These are phyloP conservation scores for Myotis findleyi DNA, from an alignment of 2,797 vertebrate genomes.

Conservation along the genomic window DNA sequence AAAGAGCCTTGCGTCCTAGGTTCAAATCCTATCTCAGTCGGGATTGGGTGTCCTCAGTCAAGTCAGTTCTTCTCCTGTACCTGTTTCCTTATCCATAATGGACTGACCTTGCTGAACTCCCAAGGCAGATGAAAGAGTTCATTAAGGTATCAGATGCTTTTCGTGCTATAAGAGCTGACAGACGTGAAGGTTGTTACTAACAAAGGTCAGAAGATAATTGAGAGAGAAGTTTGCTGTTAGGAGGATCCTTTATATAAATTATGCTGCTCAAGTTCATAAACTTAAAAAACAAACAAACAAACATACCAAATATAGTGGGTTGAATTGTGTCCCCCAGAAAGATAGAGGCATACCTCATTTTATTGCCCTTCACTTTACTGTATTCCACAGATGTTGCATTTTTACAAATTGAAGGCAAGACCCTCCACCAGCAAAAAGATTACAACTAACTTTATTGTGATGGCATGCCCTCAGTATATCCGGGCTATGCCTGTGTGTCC, in stretches of 20 bases:
- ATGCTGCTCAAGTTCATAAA: conserved; percentile 28
- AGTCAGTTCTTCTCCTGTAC: neutral
- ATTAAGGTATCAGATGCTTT: conserved; percentile 8
- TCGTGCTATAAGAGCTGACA: neutral
- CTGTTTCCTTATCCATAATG: neutral
- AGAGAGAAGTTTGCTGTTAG: neutral
- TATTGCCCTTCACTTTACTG: neutral
- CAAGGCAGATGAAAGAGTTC: neutral
- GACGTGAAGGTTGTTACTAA: neutral
- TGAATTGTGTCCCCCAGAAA: neutral
- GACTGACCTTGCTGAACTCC: neutral
- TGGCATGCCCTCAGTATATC: neutral
- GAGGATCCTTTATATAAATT: conserved; percentile 36
- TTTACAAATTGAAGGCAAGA: neutral
- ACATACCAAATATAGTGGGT: neutral
- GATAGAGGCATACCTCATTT: neutral
- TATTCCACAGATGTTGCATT: neutral
- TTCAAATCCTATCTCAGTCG: neutral
- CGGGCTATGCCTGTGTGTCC: neutral
- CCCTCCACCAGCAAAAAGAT: neutral
- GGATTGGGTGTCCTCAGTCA: neutral
- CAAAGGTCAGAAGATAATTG: conserved; percentile 5
- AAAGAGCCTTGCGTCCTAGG: neutral
- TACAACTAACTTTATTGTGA: neutral
- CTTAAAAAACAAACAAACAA: neutral